Conservation (phyloP, 2,888 invertebrate genomes). For the Alloplasta piceator region DNA sequence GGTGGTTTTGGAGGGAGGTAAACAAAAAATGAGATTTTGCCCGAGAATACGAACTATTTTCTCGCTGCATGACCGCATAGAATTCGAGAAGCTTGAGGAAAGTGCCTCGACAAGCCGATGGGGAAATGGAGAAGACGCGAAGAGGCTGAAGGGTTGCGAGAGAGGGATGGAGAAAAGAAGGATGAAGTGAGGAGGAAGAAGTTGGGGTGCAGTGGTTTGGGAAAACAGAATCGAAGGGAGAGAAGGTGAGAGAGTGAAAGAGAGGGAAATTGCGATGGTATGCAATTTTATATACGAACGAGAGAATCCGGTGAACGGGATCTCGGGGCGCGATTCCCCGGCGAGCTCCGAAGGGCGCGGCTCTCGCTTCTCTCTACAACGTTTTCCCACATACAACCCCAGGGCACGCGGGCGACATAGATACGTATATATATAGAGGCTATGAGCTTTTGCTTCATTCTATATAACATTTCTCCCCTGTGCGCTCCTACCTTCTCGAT, state of each 20-base stretch:
- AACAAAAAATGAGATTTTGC: neutral
- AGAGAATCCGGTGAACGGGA: constrained; percentile 38
- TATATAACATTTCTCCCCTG: constrained; percentile 22
- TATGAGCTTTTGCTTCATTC: constrained; percentile 8
- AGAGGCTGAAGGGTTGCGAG: neutral
- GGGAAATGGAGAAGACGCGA: neutral
- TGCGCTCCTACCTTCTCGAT: constrained; percentile 54
- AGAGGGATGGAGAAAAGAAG: constrained; percentile 27
- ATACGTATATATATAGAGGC: neutral
- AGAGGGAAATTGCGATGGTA: constrained; percentile 35
- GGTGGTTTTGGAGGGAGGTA: neutral
- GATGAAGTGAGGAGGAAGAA: constrained; percentile 22
- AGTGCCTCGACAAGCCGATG: constrained; percentile 1
- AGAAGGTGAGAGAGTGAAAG: neutral
- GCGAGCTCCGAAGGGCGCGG: constrained; percentile 51
- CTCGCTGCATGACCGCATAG: constrained; percentile 17
- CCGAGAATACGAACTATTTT: constrained; percentile 18
- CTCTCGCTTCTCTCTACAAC: constrained; percentile 35
- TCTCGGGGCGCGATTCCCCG: constrained; percentile 45
- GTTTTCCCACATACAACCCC: constrained; percentile 20
- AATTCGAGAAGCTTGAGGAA: constrained; percentile 13
- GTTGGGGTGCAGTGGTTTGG: constrained; percentile 60
- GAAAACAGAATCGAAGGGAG: constrained; percentile 50
- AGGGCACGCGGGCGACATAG: neutral
- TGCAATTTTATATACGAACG: constrained; percentile 60